Percentiles rank a stretch among this genome's conserved stretches.
Evolutionary conservation across 2,113 vertebrate species (phyloP).

Genomic region (Chroicocephalus ridibundus): DNA sequence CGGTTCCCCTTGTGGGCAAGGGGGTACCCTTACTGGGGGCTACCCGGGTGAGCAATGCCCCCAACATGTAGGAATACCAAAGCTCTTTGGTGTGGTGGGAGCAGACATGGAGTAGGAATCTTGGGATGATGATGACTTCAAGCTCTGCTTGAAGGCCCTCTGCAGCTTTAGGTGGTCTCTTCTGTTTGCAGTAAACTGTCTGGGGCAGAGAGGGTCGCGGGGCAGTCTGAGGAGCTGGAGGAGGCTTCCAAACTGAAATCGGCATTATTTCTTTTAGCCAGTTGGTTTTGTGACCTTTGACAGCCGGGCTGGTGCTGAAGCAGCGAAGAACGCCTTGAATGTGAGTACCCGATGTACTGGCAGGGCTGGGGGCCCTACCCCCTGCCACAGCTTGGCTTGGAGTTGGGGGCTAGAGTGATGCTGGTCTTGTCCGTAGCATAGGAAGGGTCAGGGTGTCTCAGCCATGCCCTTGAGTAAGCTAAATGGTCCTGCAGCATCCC

Average conservation of each 20-base stretch:
- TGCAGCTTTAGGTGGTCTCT: not conserved
- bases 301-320: constrained; percentile 93
- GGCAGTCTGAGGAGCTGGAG: not conserved
- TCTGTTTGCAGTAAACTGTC: not conserved
- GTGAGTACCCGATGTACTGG: constrained; percentile 74
- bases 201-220: not conserved
- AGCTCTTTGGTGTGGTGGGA: not conserved
- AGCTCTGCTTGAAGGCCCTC: not conserved
- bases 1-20: not conserved
- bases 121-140: not conserved
- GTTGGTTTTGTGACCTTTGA: constrained; percentile 99
- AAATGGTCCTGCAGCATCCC: not conserved
- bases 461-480: not conserved
- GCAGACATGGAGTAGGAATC: not conserved
- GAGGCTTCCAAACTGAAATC: not conserved
- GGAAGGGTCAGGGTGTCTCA: not conserved
- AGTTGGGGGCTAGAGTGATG: not conserved
- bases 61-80: accelerated
- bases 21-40: not conserved
- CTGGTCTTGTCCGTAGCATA: not conserved
- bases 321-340: constrained; percentile 95
- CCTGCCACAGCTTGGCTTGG: not conserved
- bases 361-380: accelerated
- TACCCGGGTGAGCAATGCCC: not conserved
- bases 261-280: constrained; percentile 79